Percentiles rank a stretch among this genome's conserved stretches.
phyloP scores from a whole-genome alignment of 1,140 invertebrate genomes.

The Pachypeltis micranthus region DNA sequence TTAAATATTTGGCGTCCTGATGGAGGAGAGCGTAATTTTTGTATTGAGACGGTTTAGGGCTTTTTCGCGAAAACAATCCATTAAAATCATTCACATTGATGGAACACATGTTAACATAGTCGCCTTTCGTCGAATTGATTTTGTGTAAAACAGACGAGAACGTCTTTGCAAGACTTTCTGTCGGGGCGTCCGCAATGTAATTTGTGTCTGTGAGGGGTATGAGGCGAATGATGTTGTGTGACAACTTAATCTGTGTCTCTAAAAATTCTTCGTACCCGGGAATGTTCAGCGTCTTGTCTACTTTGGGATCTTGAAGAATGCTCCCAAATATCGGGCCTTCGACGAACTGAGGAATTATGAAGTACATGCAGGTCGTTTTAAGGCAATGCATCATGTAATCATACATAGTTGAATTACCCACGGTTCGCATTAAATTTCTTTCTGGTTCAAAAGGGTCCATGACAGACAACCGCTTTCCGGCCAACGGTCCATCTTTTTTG shows the following conservation, averaged over 20 bases:
- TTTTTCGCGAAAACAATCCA: not conserved
- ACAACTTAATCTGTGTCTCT: not conserved
- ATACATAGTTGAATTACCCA: not conserved
- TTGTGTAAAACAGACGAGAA: not conserved
- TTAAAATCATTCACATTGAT: slow-evolving; percentile 28
- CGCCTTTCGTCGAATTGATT: not conserved
- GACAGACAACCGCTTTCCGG: not conserved
- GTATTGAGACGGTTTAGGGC: not conserved
- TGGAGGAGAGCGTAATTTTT: not conserved
- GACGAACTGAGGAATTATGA: slow-evolving; percentile 1
- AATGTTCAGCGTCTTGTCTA: not conserved
- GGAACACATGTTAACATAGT: not conserved
- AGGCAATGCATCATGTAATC: slow-evolving; percentile 14
- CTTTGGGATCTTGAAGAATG: not conserved
- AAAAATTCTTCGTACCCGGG: not conserved
- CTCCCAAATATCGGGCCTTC: slow-evolving; percentile 6
- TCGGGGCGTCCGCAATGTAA: not conserved
- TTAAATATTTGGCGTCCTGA: not conserved
- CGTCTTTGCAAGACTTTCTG: too few species aligned
- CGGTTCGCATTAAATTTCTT: not conserved
- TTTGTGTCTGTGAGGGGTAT: not conserved
- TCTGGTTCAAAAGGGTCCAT: slow-evolving; percentile 5
- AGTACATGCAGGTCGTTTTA: slow-evolving; percentile 4
- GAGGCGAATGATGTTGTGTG: not conserved
- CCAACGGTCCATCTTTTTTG: not conserved